Evolutionary conservation across 2,113 vertebrate species (phyloP).

Genomic region (Mugil cephalus): DNA sequence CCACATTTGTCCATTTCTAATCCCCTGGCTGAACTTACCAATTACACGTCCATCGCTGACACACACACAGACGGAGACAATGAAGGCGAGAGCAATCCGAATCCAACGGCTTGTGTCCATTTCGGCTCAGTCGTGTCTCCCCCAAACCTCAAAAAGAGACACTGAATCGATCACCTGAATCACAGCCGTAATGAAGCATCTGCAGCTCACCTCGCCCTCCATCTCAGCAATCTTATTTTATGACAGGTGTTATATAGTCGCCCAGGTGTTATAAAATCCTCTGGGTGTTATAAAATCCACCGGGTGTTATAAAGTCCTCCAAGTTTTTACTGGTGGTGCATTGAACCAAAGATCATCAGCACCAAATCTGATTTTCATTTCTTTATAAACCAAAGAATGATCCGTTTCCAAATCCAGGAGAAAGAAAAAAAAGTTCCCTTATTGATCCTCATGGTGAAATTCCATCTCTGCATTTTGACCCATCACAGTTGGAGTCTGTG

Average conservation of each 20-base stretch:
- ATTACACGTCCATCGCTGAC: conserved; percentile 29
- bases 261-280: too few relatives aligned
- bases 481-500: too few relatives aligned
- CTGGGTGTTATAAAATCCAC: too few relatives aligned
- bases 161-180: conserved; percentile 10
- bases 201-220: neutral
- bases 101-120: conserved; percentile 32
- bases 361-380: conserved; percentile 10
- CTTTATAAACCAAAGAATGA: neutral
- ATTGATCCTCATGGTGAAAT: too few relatives aligned
- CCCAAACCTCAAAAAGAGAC: neutral
- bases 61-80: conserved; percentile 29
- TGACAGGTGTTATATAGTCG: conserved; percentile 43
- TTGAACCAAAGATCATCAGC: conserved; percentile 16
- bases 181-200: neutral
- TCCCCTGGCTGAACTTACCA: conserved; percentile 59
- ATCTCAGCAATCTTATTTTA: conserved; percentile 37
- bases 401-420: too few relatives aligned
- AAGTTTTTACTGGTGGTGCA: neutral
- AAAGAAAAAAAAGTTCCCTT: too few relatives aligned
- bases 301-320: too few relatives aligned
- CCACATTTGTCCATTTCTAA: neutral
- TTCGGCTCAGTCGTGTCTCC: neutral
- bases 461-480: too few relatives aligned
- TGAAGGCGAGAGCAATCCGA: neutral